Percentiles rank a stretch among this genome's conserved stretches.
phyloP scores from a whole-genome alignment of 1,140 invertebrate species.

The Trichoplusia ni region DNA sequence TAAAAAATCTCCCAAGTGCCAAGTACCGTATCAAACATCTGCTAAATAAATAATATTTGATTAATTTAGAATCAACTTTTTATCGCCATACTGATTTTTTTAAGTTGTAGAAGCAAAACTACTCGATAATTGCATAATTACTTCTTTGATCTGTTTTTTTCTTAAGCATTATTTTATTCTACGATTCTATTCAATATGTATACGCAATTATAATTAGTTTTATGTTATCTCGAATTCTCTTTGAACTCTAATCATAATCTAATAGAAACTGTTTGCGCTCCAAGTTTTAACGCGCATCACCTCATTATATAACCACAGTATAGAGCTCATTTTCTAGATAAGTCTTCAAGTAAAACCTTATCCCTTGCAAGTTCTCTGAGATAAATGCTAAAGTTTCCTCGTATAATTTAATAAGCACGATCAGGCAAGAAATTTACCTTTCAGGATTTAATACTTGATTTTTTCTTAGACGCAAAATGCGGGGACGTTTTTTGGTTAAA shows the following conservation, averaged over 20 bases:
- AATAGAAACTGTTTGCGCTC: no score
- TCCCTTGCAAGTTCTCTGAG: not conserved
- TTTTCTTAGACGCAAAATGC: no score
- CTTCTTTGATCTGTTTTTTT: no score
- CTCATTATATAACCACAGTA: not conserved
- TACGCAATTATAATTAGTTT: not conserved
- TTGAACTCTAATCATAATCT: no score
- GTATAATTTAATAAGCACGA: not conserved
- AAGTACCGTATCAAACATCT: not conserved
- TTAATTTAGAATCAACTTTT: no score
- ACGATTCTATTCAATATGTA: not conserved
- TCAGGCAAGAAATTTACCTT: not conserved
- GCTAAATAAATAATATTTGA: not conserved
- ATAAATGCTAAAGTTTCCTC: not conserved
- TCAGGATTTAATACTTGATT: not conserved
- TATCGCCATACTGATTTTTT: no score
- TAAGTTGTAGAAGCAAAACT: no score
- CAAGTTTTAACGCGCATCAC: slow-evolving; percentile 2
- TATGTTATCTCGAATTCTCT: no score
- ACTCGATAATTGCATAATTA: no score
- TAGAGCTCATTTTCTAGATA: slow-evolving; percentile 1
- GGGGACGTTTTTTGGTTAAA: no score
- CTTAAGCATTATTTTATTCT: no score
- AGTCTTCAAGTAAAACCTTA: not conserved
- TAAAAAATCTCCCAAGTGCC: not conserved